Percentiles rank a stretch among this genome's conserved stretches.
phyloP scores from a whole-genome alignment of 2,797 vertebrate genomes.

The Spea hammondii region DNA sequence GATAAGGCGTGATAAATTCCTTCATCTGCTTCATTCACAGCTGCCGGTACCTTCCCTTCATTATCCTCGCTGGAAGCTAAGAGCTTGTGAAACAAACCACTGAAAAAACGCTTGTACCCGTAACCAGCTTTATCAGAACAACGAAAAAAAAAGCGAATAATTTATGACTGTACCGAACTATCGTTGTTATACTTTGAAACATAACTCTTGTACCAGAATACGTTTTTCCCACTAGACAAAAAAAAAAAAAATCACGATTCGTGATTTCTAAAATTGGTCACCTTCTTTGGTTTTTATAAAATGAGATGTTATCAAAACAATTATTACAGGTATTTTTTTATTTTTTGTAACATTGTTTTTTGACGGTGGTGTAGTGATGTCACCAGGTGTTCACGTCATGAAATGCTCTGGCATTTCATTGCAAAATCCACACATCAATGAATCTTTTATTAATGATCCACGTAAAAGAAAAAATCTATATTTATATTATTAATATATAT shows the following conservation, averaged over 20 bases:
- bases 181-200: background rate
- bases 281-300: too few species aligned
- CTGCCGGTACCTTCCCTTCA: constrained; percentile 17
- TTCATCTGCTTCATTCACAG: constrained; percentile 11
- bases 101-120: constrained; percentile 7
- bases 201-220: background rate
- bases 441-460: background rate
- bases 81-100: constrained; percentile 20
- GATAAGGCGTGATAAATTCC: constrained; percentile 39
- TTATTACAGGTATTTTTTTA: too few species aligned
- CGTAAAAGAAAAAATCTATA: background rate
- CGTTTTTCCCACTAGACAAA: background rate
- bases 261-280: background rate
- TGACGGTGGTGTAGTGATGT: too few species aligned
- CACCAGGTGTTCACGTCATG: too few species aligned
- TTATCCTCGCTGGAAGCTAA: constrained; percentile 25
- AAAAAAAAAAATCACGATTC: background rate
- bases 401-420: too few species aligned
- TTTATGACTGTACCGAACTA: background rate
- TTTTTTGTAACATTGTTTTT: too few species aligned
- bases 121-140: constrained; percentile 20
- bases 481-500: too few species aligned
- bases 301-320: too few species aligned
- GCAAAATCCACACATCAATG: background rate
- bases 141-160: constrained; percentile 12